Percentiles rank a stretch among this genome's conserved stretches.
Evolutionary conservation across 1,140 invertebrate species (phyloP).

Genomic region (Drosophila arizonae): DNA sequence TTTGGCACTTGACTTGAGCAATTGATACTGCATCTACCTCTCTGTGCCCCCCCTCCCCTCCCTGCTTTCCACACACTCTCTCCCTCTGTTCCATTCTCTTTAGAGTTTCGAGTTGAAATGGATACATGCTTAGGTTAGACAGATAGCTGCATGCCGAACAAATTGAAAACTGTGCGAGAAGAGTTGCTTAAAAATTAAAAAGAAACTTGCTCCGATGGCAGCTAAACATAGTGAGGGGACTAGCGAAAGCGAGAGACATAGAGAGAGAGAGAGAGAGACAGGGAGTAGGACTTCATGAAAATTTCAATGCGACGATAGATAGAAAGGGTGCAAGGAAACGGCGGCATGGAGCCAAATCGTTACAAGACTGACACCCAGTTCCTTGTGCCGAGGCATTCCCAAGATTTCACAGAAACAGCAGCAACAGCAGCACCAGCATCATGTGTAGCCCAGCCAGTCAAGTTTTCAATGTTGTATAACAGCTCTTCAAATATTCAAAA

Average conservation of each 20-base stretch:
- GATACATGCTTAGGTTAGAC: constrained; percentile 16
- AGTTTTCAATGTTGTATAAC: constrained; percentile 28
- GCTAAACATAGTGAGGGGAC: constrained; percentile 10
- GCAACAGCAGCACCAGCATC: constrained; percentile 15
- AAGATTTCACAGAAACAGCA: constrained; percentile 17
- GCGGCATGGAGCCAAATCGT: background rate
- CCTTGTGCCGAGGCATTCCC: constrained; percentile 8
- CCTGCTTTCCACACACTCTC: background rate
- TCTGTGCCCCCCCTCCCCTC: background rate
- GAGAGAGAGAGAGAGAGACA: background rate
- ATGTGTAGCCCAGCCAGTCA: constrained; percentile 27
- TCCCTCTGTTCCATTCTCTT: background rate
- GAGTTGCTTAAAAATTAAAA: constrained; percentile 40
- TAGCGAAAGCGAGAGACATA: background rate
- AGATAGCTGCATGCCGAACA: constrained; percentile 42
- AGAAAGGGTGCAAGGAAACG: constrained; percentile 1
- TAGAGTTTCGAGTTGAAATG: constrained; percentile 3
- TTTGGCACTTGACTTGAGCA: constrained; percentile 49
- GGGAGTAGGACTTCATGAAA: constrained; percentile 47
- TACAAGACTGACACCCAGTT: constrained; percentile 25
- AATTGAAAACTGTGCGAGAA: constrained; percentile 33
- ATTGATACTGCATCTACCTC: constrained; percentile 27
- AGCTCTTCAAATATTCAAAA: constrained; percentile 74
- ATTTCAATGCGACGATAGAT: constrained; percentile 52
- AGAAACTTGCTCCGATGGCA: constrained; percentile 30